Base-by-base conservation (phyloP, 1,140 invertebrate species). In the Drosophila ambigua region DNA sequence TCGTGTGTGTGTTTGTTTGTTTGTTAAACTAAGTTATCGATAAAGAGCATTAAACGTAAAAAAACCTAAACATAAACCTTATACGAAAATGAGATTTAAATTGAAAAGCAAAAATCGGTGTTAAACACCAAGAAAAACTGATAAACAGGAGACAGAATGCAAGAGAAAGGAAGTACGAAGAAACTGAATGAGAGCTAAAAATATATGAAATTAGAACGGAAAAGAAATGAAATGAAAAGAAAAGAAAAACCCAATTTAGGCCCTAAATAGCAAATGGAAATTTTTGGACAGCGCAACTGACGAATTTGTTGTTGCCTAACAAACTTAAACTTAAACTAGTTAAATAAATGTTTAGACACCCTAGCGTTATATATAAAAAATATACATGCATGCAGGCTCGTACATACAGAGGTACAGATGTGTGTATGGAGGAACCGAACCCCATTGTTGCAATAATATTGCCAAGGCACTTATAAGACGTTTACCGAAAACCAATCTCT, bases 341-440 rank as follows among this genome's bases (percentile, higher is more conserved):
- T 79, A 89, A 88, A 77, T 88, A 76, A 88, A 88, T 83, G 76
- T 89, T 85, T 89, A 83, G 83, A 71, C 46, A 77, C 49, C 77
- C 63, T 84, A 85, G 79, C 68, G 60, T 62, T 73, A 81, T 61
- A 76, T 57, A 65, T 35, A 52, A 72, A 26, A 54, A 61, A 64
- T 54, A 46, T 59, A 48, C 11, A 63, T 35, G 35, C 41, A 23
- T n/a, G 43, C 45, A 49, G 50, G 2, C 23, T 24, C 4, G 23
- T 24, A 24, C 24, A 54, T 20, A 50, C 23, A 24, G 20, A 20
- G 1, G 20, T 24, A 24, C 23, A 24, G 4, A 31, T 3, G 31
- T 31, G 8, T 13, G 35, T 59, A 60, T 68, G 39, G 58, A 61
- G 48, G 26, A 67, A 66, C 49, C 31, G 52, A 68, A 54, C 43